A percentile compares a stretch with the other conserved stretches of the same genome.
Conservation (phyloP, 1,140 invertebrate genomes). For the Prorops nasuta region DNA sequence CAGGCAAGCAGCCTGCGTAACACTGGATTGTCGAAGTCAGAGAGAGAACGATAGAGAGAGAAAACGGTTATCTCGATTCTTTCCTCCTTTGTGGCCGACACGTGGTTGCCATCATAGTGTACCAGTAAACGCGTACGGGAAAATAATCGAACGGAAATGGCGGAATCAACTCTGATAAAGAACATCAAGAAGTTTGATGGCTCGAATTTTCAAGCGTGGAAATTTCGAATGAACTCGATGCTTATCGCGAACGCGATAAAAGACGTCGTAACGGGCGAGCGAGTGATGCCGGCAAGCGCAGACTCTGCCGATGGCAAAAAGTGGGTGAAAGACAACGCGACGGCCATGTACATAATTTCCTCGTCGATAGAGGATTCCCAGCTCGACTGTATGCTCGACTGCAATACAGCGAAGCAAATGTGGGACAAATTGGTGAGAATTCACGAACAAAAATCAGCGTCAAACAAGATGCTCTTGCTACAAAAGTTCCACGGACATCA, state of each 20-base stretch:
- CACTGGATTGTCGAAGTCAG: background rate
- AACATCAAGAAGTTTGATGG: slow-evolving; percentile 1
- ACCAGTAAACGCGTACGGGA: background rate
- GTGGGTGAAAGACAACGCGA: background rate
- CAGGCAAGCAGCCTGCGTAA: background rate
- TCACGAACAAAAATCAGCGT: slow-evolving; percentile 6
- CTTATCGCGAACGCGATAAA: background rate
- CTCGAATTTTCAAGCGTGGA: background rate
- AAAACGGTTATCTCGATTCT: no score
- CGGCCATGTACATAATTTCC: background rate
- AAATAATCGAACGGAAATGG: background rate
- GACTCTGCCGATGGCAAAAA: background rate
- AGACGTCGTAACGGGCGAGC: background rate
- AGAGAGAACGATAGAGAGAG: background rate
- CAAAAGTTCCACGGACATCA: slow-evolving; percentile 1
- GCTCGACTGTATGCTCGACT: background rate
- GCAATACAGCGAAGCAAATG: slow-evolving; percentile 7
- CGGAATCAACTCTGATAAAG: background rate
- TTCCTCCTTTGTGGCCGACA: no score
- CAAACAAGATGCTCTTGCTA: slow-evolving; percentile 6
- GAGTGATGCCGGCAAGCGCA: background rate
- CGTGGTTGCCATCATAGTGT: no score
- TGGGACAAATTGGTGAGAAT: slow-evolving; percentile 9
- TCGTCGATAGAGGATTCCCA: background rate
- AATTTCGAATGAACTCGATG: background rate